Conservation (phyloP, 2,888 invertebrate genomes). For the Parnassius apollo region DNA sequence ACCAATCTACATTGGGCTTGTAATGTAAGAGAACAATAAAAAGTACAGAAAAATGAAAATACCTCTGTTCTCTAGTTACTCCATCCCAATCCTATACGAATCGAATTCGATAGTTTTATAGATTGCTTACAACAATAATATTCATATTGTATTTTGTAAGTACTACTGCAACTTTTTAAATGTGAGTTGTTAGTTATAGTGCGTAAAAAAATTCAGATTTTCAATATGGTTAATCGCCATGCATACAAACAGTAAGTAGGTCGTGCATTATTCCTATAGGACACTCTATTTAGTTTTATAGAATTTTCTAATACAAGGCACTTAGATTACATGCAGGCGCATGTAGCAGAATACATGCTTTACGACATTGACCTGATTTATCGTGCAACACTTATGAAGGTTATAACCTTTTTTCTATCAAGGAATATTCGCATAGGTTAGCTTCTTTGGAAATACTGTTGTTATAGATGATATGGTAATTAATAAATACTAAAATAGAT, state of each 20-base stretch:
- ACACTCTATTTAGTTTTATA: neutral
- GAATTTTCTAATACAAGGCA: constrained; percentile 13
- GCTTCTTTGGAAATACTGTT: neutral
- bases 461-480: too few relatives aligned
- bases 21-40: too few relatives aligned
- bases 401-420: constrained; percentile 4
- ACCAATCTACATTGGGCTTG: too few relatives aligned
- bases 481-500: too few relatives aligned
- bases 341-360: neutral
- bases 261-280: constrained; percentile 12
- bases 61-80: too few relatives aligned
- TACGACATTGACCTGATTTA: constrained; percentile 22
- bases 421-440: constrained; percentile 17
- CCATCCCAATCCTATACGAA: too few relatives aligned
- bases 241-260: neutral
- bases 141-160: neutral
- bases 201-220: neutral
- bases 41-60: too few relatives aligned
- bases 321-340: too few relatives aligned
- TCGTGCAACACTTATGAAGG: constrained; percentile 7
- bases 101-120: too few relatives aligned
- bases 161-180: too few relatives aligned
- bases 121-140: neutral
- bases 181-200: neutral
- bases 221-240: neutral